Evolutionary conservation across 1,140 invertebrate species (phyloP), one percentile per base, ranked within the genome.

Genomic region (Pissodes strobi): DNA sequence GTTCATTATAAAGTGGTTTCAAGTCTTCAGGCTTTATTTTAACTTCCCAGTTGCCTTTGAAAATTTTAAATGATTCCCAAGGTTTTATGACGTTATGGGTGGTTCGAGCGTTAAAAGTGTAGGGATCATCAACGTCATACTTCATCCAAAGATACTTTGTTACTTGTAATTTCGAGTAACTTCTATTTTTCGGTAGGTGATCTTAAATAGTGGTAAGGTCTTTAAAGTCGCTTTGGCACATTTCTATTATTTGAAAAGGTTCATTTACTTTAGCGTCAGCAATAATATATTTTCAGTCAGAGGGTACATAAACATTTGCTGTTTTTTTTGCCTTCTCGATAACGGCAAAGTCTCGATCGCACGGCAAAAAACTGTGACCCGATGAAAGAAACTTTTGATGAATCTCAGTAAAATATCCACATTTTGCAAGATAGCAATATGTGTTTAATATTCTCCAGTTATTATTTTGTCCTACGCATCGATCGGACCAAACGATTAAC

Each of bases 251-350:
- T 2, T 25, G 12, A 25, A 49, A 49, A 22, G 46, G 46, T 25
- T 49, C 13, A 23, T 22, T 25, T 2, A 49, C 19, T 49, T 49
- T 49, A 9, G 46, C 46, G 9, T 22, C 6, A 49, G 46, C 21
- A 25, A 49, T 49, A 25, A 49, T 13, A 49, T 49, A 25, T 12
- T 23, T 49, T 22, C 23, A 49, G 2, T 49, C 3, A 49, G 13
- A 49, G 21, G 9, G 21, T 25, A 25, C 6, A 22, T 25, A 25
- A 6, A 25, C 21, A 5, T 25, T 49, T 23, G 19, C 13, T 13
- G 13, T 49, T 49, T 49, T 49, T 15, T 49, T 22, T 49, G 46
- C 19, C n/a, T 22, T 49, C 15, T 49, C 21, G 19, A 49, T 49
- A 2, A 25, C 2, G 21, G 46, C 21, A 49, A 49, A 49, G 13